Base-by-base conservation (phyloP, 2,888 invertebrate genomes). In the Ochlodes sylvanus region DNA sequence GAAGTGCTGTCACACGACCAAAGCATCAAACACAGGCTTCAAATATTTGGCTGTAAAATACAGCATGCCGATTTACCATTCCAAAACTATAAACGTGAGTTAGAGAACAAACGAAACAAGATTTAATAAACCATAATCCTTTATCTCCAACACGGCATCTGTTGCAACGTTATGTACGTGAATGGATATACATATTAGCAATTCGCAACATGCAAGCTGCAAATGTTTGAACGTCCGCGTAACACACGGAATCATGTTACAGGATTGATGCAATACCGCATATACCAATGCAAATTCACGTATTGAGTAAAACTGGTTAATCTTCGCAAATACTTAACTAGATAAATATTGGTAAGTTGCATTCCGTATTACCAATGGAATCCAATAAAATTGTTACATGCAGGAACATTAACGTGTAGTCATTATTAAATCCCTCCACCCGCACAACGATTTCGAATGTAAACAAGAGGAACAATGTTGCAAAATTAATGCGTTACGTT, bases 91-190 rank as follows among this genome's bases (percentile, higher is more conserved):
- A 27, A 27, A 27, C 27, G 27, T 27, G 38, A 38, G 3, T 38
- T 38, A 38, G 10, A 12, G 38, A 9, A 38, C 50, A 50, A 19
- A 50, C 50, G 19, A 15, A 7, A 50, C n/a, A 14, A 6, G 32
- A 27, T 55, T 34, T 55, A 55, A 34, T 55, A 34, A 34, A 55
- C 34, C 55, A 55, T 34, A 10, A 9, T 55, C 55, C 15, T 34
- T 55, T 32, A 54, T 32, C 7, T 44, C 10, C 44, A 32, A 61
- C 32, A 14, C 12, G 32, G 32, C 47, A 61, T 61, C 32, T 61
- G 34, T 61, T 61, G 61, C 61, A 61, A 47, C 44, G 17, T 47
- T 47, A 44, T 34, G 6, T 61, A 61, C 61, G 61, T 47, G 61
- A 44, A 47, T 61, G 47, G 32, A 61, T 61, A 55, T n/a, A n/a